These are phyloP conservation scores for Leptarthrus brevirostris DNA, from an alignment of 2,888 invertebrate genomes.

Conservation along the genomic window DNA sequence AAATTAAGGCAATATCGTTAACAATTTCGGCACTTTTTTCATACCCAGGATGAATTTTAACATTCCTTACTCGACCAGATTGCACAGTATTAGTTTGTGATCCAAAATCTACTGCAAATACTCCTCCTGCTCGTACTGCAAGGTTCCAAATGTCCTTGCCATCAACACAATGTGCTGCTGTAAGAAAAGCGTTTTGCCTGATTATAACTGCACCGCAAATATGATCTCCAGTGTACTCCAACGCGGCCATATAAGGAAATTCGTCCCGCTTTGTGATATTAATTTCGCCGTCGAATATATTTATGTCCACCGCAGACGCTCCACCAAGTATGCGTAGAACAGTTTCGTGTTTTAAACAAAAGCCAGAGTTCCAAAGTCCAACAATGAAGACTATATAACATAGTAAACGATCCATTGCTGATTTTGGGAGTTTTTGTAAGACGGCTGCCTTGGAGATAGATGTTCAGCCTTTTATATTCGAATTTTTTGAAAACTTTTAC, in stretches of 20 bases:
- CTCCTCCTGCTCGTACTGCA: neutral
- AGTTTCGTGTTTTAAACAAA: no score
- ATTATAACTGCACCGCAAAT: slow-evolving; percentile 1
- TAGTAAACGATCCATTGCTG: no score
- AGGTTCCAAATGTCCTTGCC: neutral
- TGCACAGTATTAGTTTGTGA: neutral
- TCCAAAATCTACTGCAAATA: neutral
- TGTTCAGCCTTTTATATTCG: no score
- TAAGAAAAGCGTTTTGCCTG: neutral
- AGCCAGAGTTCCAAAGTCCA: no score
- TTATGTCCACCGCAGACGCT: neutral
- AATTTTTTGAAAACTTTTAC: no score
- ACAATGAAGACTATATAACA: no score
- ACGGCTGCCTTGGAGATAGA: no score
- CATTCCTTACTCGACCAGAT: neutral
- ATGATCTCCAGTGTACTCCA: neutral
- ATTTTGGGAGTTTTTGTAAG: no score
- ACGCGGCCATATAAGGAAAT: slow-evolving; percentile 6
- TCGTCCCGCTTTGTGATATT: slow-evolving; percentile 2
- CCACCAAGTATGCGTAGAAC: no score
- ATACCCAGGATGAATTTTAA: neutral
- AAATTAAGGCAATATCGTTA: neutral
- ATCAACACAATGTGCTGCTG: neutral
- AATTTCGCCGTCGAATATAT: neutral
- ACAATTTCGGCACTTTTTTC: neutral